phyloP scores from a whole-genome alignment of 1,140 invertebrate genomes.

The Papilio dardanus region DNA sequence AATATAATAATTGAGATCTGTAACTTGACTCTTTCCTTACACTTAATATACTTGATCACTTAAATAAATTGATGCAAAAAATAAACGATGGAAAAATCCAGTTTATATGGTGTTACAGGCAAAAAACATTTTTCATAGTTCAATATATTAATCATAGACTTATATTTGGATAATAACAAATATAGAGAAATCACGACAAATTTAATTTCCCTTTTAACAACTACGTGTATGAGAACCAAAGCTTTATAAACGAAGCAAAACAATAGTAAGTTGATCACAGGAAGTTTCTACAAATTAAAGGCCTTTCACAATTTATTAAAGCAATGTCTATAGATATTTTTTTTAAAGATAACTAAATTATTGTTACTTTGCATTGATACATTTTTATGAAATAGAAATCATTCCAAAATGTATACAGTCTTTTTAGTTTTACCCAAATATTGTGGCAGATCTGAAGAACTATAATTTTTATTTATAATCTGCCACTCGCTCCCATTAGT shows the following conservation, averaged over 20 bases:
- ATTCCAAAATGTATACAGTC: neutral
- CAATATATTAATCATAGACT: neutral
- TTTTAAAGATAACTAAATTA: neutral
- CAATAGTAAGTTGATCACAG: constrained; percentile 1
- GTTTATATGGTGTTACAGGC: neutral
- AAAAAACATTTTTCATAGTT: neutral
- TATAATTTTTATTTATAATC: neutral
- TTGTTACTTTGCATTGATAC: no score
- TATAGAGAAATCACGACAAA: constrained; percentile 22
- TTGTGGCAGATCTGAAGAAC: neutral
- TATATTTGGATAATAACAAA: constrained; percentile 3
- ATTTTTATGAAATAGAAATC: no score
- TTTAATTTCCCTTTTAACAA: neutral
- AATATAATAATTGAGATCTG: constrained; percentile 28
- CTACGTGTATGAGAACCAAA: neutral
- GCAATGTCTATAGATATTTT: neutral
- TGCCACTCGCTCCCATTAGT: neutral
- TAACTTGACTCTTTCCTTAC: constrained; percentile 11
- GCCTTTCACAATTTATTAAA: constrained; percentile 35
- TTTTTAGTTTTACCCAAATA: neutral
- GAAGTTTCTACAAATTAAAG: constrained; percentile 12
- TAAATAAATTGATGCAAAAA: neutral
- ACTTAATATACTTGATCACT: neutral
- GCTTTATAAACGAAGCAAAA: neutral
- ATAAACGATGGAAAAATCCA: neutral